phyloP scores from a whole-genome alignment of 2,888 invertebrate genomes.

The Patella ulyssiponensis region DNA sequence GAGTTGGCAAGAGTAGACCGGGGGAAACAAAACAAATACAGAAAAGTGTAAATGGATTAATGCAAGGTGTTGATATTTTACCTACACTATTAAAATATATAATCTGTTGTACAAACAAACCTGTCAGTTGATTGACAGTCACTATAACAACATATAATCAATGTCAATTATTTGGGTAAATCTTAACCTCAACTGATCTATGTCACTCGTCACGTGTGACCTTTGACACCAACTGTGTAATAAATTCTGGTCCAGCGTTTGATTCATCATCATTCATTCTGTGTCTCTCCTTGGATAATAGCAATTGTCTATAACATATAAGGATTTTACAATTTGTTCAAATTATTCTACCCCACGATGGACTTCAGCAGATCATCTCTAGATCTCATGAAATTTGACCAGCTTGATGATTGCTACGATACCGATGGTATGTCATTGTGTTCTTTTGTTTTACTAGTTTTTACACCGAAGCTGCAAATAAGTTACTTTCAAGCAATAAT shows the following conservation, averaged over 20 bases:
- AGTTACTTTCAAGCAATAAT: too few relatives aligned
- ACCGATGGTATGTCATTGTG: background rate
- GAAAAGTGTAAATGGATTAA: too few relatives aligned
- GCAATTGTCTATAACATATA: background rate
- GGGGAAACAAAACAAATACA: too few relatives aligned
- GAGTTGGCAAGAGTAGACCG: too few relatives aligned
- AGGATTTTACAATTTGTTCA: background rate
- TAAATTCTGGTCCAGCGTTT: background rate
- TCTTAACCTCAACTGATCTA: background rate
- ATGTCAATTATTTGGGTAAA: background rate
- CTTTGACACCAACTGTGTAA: background rate
- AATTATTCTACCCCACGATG: background rate
- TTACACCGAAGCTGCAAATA: too few relatives aligned
- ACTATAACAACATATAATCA: background rate
- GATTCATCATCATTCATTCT: background rate
- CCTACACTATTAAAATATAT: too few relatives aligned
- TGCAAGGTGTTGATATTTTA: too few relatives aligned
- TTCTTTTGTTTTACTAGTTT: too few relatives aligned
- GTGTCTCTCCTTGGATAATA: background rate
- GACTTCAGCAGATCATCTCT: background rate
- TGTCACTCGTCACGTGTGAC: constrained; percentile 5
- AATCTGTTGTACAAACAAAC: too few relatives aligned
- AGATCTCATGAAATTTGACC: background rate
- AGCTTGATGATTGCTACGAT: background rate
- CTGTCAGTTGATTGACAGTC: too few relatives aligned